Percentiles rank a stretch among this genome's conserved stretches.
Conservation (phyloP, 2,888 invertebrate genomes). For the Andrena bicolor region DNA sequence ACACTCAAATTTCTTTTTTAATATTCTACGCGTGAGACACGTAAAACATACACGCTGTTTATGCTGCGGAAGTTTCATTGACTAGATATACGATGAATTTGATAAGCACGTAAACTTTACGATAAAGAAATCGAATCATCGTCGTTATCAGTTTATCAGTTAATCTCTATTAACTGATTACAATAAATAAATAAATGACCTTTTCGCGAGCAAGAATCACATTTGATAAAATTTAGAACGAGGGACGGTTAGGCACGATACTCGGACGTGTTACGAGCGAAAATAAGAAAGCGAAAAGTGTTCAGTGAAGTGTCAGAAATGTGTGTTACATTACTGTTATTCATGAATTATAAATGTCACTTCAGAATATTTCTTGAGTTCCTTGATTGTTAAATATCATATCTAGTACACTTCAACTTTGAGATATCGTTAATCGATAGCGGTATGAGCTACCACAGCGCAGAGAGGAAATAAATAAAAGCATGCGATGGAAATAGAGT, state of each 20-base stretch:
- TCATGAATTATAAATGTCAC: too few relatives aligned
- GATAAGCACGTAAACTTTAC: conserved; percentile 29
- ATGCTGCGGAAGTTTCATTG: not conserved
- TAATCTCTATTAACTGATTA: not conserved
- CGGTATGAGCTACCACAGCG: too few relatives aligned
- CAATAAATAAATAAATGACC: not conserved
- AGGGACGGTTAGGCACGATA: too few relatives aligned
- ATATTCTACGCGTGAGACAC: too few relatives aligned
- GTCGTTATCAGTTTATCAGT: conserved; percentile 18
- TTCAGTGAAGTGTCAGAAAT: not conserved
- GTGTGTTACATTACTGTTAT: not conserved
- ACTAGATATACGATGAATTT: conserved; percentile 16
- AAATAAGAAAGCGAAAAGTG: not conserved
- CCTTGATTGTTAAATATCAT: too few relatives aligned
- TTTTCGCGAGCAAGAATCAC: not conserved
- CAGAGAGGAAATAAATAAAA: not conserved
- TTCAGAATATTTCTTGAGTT: not conserved
- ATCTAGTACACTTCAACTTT: not conserved
- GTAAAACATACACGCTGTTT: not conserved
- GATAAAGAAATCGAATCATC: conserved; percentile 41
- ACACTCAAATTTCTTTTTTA: too few relatives aligned
- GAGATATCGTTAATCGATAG: not conserved
- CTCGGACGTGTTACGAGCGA: not conserved
- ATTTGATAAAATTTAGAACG: not conserved
- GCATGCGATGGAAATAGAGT: not conserved